Evolutionary conservation across 2,113 vertebrate species (phyloP), one percentile per base, ranked within the genome.

Genomic region (Gasterosteus aculeatus): DNA sequence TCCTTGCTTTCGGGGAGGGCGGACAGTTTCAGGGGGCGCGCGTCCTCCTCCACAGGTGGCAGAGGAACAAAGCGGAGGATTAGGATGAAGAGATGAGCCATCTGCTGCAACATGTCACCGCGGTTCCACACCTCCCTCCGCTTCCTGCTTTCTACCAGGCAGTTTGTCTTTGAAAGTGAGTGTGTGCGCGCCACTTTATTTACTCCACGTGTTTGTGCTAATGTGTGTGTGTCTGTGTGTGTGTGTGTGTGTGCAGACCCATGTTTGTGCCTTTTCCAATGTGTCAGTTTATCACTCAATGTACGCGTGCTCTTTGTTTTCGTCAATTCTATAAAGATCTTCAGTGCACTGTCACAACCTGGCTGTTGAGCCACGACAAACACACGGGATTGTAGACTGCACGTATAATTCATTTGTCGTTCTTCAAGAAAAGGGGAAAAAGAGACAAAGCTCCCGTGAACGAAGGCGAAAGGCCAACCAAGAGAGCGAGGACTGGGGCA

Each of bases 11-110:
- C 31, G 5, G 26, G 54, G 74, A 67, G 88, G 78, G 77, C 19
- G 66, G 83, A 66, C 38, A 16, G 64, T 72, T 57, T 72, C 14
- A 5, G 57, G 51, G 57, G 39, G 56, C 7, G 11, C 9, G 64
- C 47, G 81, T 88, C 88, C 82, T 82, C 87, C 78, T 88, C 88
- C 90, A 89, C 92, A 89, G 88, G 87, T 90, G 88, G 82, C 69
- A 44, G 80, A 81, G 69, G 33, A 72, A 61, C n/a, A 68, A 53
- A 75, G 47, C 33, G 4, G 39, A 62, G 12, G 75, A 78, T 4
- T 75, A 85, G 63, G 74, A 78, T 7, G 78, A 85, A 60, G 79
- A 84, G 84, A 83, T 42, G 61, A 76, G 82, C 90, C 91, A 91
- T 88, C 91, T 93, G 89, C 85, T 89, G 77, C 77, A 68, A 46